Percentiles rank a stretch among this genome's conserved stretches.
Conservation (phyloP, 2,888 invertebrate genomes). For the Harpalus rubripes region DNA sequence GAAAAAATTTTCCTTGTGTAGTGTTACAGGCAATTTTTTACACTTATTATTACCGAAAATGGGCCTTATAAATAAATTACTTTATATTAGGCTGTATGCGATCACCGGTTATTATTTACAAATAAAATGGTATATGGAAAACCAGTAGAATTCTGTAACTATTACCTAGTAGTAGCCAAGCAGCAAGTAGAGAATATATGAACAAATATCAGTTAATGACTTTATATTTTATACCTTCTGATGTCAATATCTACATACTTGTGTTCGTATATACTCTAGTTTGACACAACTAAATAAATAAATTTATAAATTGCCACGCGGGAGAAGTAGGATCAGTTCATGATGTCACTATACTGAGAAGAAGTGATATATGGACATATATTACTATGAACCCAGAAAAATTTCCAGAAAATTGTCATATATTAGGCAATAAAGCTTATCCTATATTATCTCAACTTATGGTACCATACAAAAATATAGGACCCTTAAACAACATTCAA, state of each 20-base stretch:
- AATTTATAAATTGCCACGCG: too few species aligned
- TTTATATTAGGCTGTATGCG: constrained; percentile 51
- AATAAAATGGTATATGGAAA: constrained; percentile 54
- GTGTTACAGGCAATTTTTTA: background rate
- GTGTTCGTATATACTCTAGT: too few species aligned
- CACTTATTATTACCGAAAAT: background rate
- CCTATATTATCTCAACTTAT: constrained; percentile 25
- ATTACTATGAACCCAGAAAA: background rate
- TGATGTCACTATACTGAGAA: constrained; percentile 60
- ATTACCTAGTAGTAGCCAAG: too few species aligned
- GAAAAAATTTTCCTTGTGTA: constrained; percentile 15
- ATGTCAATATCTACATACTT: too few species aligned
- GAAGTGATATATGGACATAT: constrained; percentile 55
- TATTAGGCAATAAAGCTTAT: constrained; percentile 39
- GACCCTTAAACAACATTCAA: constrained; percentile 1
- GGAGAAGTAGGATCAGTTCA: too few species aligned
- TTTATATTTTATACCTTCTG: too few species aligned
- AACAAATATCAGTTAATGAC: too few species aligned
- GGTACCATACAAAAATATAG: constrained; percentile 26
- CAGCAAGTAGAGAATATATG: too few species aligned
- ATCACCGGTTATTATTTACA: constrained; percentile 49
- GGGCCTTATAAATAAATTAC: background rate
- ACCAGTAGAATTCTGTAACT: too few species aligned
- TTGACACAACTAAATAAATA: too few species aligned
- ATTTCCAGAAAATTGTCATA: too few species aligned